phyloP scores from a whole-genome alignment of 2,113 vertebrate species.

The Mionectes macconnelli region DNA sequence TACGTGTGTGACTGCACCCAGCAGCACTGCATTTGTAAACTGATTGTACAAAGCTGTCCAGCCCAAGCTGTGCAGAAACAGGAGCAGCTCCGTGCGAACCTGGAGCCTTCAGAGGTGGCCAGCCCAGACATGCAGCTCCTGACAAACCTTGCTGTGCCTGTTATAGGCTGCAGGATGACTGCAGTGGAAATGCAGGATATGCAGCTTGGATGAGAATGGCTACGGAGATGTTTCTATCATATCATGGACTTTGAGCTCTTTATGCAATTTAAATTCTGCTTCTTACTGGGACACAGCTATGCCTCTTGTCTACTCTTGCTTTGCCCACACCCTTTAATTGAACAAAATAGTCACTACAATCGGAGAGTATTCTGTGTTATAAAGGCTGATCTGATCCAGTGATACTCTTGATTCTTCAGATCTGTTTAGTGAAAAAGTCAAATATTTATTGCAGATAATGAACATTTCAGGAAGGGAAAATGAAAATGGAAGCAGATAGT shows the following conservation, averaged over 20 bases:
- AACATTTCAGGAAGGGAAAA: slow-evolving; percentile 30
- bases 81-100: neutral
- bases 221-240: neutral
- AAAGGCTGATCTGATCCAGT: neutral
- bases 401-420: neutral
- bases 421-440: neutral
- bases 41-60: slow-evolving; percentile 8
- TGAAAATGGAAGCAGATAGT: slow-evolving; percentile 34
- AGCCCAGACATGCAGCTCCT: neutral
- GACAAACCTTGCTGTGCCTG: neutral
- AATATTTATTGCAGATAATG: neutral
- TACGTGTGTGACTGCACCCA: slow-evolving; percentile 2
- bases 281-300: neutral
- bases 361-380: neutral
- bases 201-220: neutral
- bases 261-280: neutral
- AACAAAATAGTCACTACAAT: neutral
- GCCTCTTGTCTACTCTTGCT: neutral
- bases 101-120: slow-evolving; percentile 29
- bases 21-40: neutral
- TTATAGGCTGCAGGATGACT: slow-evolving; percentile 10
- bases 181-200: slow-evolving; percentile 24
- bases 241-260: neutral
- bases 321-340: neutral
- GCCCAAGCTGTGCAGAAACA: slow-evolving; percentile 51